Base-by-base conservation (phyloP, 2,888 invertebrate species). In the Pantelozetes paolii region DNA sequence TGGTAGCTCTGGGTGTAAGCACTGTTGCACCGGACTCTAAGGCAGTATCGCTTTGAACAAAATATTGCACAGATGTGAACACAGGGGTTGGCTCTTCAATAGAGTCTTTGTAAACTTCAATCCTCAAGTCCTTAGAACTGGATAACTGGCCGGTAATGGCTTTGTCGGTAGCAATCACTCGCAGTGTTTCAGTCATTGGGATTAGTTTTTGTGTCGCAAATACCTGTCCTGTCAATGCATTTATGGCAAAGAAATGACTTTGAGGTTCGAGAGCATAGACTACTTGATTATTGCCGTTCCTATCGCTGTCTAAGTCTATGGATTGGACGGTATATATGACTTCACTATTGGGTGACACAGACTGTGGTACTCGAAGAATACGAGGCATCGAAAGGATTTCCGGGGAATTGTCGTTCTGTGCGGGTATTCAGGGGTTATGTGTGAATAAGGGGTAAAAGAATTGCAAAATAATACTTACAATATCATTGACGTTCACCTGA, bases 31-130 rank as follows among this genome's bases (percentile, higher is more conserved):
- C 79, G 1, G 79, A 76, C 64, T 77, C 78, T 8, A 80, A 28
- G 5, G 76, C 71, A 13, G 77, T 77, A 40, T 78, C 76, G 11
- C 75, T 77, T 59, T 79, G 77, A 13, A 78, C 76, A 11, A 76
- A 76, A 67, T 79, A 80, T 70, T 79, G 79, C 2, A 76, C 76
- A 0, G 78, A 75, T 9, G 75, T 77, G 74, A 80, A 80, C 3
- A 78, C 74, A 30, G 80, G 80, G 15, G 76, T 76, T 13, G 77
- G 76, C 15, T 79, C 78, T 64, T 78, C 78, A n/a, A 78, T 77
- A n/a, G 75, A 76, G 42, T 79, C 79, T 50, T 78, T 78, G 57
- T 77, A 79, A 6, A 80, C 77, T 64, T 79, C 79, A n/a, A 80
- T 73, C 23, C 74, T 45, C 11, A 80, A 59, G n/a, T 76, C 76